Percentiles rank a stretch among this genome's conserved stretches.
These are phyloP conservation scores for Vireo griseus DNA, from an alignment of 2,797 vertebrate species.

Conservation along the genomic window DNA sequence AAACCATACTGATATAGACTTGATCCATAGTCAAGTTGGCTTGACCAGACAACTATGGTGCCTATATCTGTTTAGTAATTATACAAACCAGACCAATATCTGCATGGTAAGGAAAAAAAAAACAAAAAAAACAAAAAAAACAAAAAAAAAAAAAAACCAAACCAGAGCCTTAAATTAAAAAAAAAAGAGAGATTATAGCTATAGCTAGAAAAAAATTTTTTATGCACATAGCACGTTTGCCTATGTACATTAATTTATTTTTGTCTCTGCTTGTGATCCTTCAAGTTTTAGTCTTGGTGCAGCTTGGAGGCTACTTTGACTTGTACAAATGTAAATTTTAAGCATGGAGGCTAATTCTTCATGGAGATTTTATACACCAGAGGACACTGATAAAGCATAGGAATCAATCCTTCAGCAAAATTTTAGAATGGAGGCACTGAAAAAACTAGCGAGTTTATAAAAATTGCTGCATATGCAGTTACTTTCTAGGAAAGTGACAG, in stretches of 20 bases:
- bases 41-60: neutral
- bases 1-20: neutral
- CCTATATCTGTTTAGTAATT: neutral
- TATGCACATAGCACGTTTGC: neutral
- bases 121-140: no score
- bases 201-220: neutral
- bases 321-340: neutral
- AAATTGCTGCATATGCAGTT: neutral
- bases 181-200: fast-evolving
- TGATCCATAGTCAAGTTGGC: neutral
- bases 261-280: neutral
- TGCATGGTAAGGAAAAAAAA: neutral
- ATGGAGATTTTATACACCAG: neutral
- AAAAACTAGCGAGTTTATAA: neutral
- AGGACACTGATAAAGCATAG: neutral
- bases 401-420: neutral
- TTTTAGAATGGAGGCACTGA: neutral
- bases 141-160: no score
- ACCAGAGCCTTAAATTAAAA: neutral
- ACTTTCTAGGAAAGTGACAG: neutral
- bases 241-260: neutral
- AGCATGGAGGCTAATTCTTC: neutral
- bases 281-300: neutral
- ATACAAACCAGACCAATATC: neutral
- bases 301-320: neutral